These are phyloP conservation scores for Aricia artaxerxes DNA, from an alignment of 2,888 invertebrate genomes.

Conservation along the genomic window DNA sequence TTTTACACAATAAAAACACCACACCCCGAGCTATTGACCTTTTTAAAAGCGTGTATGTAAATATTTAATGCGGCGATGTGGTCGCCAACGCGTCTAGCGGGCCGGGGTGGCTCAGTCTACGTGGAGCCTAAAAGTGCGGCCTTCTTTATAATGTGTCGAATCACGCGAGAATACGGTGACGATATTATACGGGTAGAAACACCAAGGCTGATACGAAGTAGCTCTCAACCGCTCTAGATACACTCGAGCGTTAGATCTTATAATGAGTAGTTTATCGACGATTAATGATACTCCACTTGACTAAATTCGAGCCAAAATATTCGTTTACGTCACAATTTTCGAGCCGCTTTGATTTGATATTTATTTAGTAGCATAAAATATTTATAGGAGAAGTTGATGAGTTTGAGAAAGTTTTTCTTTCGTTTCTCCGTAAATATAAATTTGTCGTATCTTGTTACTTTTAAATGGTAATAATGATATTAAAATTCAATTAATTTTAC, in stretches of 20 bases:
- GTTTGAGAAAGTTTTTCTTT: neutral
- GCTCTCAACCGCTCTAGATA: constrained; percentile 24
- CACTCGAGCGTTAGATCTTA: constrained; percentile 27
- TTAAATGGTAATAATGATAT: neutral
- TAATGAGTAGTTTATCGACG: constrained; percentile 29
- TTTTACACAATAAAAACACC: constrained; percentile 3
- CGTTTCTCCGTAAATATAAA: neutral
- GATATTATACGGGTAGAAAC: constrained; percentile 8
- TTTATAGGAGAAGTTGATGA: neutral
- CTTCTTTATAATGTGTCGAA: constrained; percentile 29
- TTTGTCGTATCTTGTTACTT: neutral
- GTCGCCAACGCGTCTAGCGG: neutral
- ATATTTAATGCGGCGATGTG: constrained; percentile 10
- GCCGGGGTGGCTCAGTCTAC: constrained; percentile 20
- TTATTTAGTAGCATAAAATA: neutral
- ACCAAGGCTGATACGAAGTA: constrained; percentile 22
- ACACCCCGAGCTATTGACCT: constrained; percentile 22
- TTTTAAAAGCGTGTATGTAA: constrained; percentile 16
- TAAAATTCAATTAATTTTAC: constrained; percentile 11
- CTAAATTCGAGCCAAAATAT: constrained; percentile 22
- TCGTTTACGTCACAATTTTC: neutral
- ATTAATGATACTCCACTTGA: constrained; percentile 17
- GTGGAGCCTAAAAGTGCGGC: constrained; percentile 22
- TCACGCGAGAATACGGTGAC: constrained; percentile 21
- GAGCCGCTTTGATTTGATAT: neutral